These are phyloP conservation scores for Meloidogyne floridensis DNA, from an alignment of 1,140 invertebrate genomes.

Conservation along the genomic window DNA sequence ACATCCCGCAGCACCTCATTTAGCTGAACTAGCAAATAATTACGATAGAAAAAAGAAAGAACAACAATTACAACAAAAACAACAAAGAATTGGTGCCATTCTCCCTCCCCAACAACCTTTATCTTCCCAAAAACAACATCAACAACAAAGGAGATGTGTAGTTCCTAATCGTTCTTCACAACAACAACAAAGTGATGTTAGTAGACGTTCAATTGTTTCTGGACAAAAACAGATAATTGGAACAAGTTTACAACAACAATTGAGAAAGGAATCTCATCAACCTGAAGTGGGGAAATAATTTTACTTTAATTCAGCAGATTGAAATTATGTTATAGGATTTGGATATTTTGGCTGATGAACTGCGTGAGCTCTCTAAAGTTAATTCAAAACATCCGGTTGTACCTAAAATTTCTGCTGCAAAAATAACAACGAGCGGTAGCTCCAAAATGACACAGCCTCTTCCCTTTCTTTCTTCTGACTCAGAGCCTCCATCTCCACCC, in stretches of 20 bases:
- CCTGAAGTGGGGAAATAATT: slow-evolving; percentile 48
- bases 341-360: slow-evolving; percentile 59
- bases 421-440: slow-evolving; percentile 13
- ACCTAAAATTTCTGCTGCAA: background rate
- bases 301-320: too few relatives aligned
- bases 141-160: slow-evolving; percentile 31
- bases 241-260: background rate
- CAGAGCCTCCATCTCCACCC: slow-evolving; percentile 79
- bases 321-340: slow-evolving; percentile 46
- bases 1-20: slow-evolving; percentile 42
- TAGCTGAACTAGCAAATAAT: slow-evolving; percentile 47
- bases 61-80: slow-evolving; percentile 36
- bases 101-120: slow-evolving; percentile 22
- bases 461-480: background rate
- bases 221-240: slow-evolving; percentile 34
- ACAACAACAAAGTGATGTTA: background rate
- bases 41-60: slow-evolving; percentile 59
- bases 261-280: slow-evolving; percentile 28
- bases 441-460: background rate
- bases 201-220: background rate
- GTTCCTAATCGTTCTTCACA: background rate
- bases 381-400: slow-evolving; percentile 55
- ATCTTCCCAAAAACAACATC: slow-evolving; percentile 13
- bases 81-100: slow-evolving; percentile 26
- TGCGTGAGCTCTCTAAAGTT: slow-evolving; percentile 54